These are phyloP conservation scores for Benitochromis conjunctus DNA, from an alignment of 2,113 vertebrate species.

Conservation along the genomic window DNA sequence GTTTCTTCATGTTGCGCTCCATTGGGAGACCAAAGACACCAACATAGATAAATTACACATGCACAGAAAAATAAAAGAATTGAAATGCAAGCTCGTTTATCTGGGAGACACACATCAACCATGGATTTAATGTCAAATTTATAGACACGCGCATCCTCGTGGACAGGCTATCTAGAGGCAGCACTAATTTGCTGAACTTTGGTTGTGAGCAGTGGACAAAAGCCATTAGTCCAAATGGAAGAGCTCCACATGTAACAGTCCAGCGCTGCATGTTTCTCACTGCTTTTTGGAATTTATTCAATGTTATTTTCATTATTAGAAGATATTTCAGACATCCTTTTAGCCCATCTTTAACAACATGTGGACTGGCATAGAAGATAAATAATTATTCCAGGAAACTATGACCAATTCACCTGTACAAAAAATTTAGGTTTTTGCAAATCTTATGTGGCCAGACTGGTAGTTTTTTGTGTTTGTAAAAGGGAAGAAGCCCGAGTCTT, in stretches of 20 bases:
- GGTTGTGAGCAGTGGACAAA: slow-evolving; percentile 9
- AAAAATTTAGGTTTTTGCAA: neutral
- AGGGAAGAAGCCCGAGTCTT: neutral
- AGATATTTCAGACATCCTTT: neutral
- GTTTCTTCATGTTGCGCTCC: neutral
- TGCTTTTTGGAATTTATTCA: neutral
- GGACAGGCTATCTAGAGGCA: slow-evolving; percentile 41
- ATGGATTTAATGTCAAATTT: slow-evolving; percentile 41
- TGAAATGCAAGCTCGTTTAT: slow-evolving; percentile 6
- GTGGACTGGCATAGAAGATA: neutral
- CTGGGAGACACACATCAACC: slow-evolving; percentile 18
- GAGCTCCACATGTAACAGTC: neutral
- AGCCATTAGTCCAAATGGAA: slow-evolving; percentile 10
- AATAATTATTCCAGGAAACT: neutral
- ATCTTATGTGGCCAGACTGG: neutral
- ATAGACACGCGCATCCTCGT: slow-evolving; percentile 12
- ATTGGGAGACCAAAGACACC: neutral
- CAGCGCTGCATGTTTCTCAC: neutral
- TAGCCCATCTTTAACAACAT: neutral
- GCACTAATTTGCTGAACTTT: slow-evolving; percentile 32
- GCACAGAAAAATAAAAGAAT: neutral
- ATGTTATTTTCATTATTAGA: neutral
- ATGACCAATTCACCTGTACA: neutral
- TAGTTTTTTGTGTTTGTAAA: neutral
- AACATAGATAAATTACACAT: slow-evolving; percentile 1